phyloP scores from a whole-genome alignment of 2,888 invertebrate genomes.

The Lasioglossum villosulum region DNA sequence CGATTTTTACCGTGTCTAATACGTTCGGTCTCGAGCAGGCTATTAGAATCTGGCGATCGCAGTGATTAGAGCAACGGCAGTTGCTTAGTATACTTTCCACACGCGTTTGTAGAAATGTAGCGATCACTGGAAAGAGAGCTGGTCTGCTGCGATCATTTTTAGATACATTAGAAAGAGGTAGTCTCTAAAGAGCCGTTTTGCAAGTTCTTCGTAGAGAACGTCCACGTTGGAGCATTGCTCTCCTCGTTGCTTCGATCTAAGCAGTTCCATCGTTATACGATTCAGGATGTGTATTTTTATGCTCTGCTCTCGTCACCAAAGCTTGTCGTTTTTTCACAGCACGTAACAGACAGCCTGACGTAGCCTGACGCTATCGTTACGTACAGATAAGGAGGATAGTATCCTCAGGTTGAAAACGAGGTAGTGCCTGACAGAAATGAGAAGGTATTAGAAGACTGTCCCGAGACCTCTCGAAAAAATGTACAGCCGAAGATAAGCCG shows the following conservation, averaged over 20 bases:
- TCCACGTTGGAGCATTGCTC: too few relatives aligned
- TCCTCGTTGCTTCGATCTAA: too few relatives aligned
- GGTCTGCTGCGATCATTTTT: neutral
- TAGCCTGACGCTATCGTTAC: too few relatives aligned
- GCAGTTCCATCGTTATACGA: too few relatives aligned
- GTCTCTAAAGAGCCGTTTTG: too few relatives aligned
- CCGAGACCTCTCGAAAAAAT: neutral
- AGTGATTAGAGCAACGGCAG: too few relatives aligned
- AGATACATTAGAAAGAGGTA: too few relatives aligned
- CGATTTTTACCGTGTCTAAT: too few relatives aligned
- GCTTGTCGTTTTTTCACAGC: neutral
- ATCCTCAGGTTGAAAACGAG: too few relatives aligned
- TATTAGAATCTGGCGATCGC: neutral
- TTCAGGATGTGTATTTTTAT: neutral
- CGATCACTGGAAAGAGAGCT: neutral
- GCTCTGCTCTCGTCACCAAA: neutral
- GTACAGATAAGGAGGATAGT: neutral
- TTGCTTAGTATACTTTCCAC: neutral
- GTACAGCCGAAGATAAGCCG: neutral
- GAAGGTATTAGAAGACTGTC: neutral
- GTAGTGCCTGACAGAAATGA: too few relatives aligned
- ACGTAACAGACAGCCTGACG: neutral
- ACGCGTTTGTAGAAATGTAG: neutral
- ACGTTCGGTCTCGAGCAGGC: too few relatives aligned
- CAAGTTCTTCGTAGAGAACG: too few relatives aligned